Evolutionary conservation across 2,797 vertebrate genomes (phyloP).

Genomic region (Platyrinchus mystaceus): DNA sequence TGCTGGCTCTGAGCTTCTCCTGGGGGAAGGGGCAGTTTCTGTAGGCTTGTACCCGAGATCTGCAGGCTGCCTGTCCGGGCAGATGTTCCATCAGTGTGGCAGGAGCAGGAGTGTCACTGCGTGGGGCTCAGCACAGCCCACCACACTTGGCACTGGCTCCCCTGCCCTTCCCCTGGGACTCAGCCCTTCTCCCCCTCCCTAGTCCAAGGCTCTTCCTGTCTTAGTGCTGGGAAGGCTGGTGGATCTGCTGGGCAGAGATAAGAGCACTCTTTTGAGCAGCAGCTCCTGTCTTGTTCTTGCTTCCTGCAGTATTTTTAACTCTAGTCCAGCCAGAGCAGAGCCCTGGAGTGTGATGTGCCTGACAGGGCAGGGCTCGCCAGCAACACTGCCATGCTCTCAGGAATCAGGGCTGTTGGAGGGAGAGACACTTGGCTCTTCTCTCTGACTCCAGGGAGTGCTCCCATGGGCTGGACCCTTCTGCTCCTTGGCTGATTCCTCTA

Average conservation of each 20-base stretch:
- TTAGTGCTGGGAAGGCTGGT: background rate
- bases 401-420: background rate
- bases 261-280: background rate
- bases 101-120: background rate
- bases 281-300: background rate
- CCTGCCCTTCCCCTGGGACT: background rate
- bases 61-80: background rate
- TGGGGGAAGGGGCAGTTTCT: background rate
- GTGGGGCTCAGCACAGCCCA: background rate
- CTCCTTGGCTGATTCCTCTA: background rate
- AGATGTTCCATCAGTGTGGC: background rate
- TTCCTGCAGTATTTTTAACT: constrained; percentile 53
- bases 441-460: background rate
- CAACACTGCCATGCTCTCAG: background rate
- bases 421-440: background rate
- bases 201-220: background rate
- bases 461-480: constrained; percentile 9
- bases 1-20: background rate
- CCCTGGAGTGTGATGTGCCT: background rate
- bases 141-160: background rate
- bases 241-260: constrained; percentile 55
- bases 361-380: background rate
- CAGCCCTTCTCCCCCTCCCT: background rate
- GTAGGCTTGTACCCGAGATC: background rate
- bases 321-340: background rate